These are phyloP conservation scores for Drosophila anomalipes DNA, from an alignment of 2,888 invertebrate species.

Conservation along the genomic window DNA sequence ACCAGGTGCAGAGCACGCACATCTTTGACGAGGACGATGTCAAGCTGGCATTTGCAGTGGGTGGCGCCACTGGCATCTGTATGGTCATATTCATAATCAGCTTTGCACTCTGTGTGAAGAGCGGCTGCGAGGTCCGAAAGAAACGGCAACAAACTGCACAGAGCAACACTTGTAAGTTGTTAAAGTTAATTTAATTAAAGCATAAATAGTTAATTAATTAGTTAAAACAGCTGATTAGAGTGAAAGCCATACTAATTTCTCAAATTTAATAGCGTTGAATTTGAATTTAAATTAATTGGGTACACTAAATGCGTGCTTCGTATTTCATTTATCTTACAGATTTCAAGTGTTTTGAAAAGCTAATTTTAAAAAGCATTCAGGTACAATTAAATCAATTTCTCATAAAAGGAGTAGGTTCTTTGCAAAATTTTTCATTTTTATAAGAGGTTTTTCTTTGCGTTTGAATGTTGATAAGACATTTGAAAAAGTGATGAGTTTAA, in stretches of 20 bases:
- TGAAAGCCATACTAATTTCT: neutral
- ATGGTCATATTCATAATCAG: conserved; percentile 73
- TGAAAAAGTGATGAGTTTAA: neutral
- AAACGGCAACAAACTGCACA: conserved; percentile 34
- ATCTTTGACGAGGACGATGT: conserved; percentile 76
- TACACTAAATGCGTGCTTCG: neutral
- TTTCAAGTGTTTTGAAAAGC: neutral
- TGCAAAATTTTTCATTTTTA: too few species aligned
- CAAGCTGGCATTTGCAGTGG: conserved; percentile 79
- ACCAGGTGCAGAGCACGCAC: conserved; percentile 42
- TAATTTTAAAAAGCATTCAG: too few species aligned
- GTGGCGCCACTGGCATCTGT: conserved; percentile 77
- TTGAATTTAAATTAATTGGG: neutral
- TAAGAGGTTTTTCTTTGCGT: neutral
- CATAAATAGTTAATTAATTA: neutral
- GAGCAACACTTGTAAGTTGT: conserved; percentile 57
- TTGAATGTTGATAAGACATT: neutral
- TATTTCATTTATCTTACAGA: neutral
- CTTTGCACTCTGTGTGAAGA: conserved; percentile 77
- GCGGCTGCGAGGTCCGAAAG: conserved; percentile 63
- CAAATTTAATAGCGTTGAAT: neutral
- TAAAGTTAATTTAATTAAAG: neutral
- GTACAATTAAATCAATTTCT: neutral
- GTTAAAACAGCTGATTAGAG: neutral
- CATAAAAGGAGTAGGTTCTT: too few species aligned